These are phyloP conservation scores for Merops nubicus DNA, from an alignment of 2,113 vertebrate genomes.

Conservation along the genomic window DNA sequence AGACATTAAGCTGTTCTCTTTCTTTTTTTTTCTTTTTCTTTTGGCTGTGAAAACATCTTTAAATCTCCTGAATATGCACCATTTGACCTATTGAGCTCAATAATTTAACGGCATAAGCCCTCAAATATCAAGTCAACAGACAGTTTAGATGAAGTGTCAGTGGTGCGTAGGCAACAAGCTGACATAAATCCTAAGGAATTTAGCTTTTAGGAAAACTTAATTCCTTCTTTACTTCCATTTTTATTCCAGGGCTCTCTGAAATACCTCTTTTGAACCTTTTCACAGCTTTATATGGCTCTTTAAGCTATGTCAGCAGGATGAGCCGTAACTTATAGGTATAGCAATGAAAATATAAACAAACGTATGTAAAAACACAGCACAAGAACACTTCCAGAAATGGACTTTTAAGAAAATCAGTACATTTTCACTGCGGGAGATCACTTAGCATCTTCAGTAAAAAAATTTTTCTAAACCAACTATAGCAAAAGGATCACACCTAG, in stretches of 20 bases:
- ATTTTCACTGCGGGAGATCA: background rate
- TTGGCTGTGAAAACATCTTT: background rate
- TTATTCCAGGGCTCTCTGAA: background rate
- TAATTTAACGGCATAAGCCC: background rate
- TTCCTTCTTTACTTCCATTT: background rate
- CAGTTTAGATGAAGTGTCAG: background rate
- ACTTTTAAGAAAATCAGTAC: background rate
- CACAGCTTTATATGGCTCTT: background rate
- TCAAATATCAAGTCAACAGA: background rate
- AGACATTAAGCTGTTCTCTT: background rate
- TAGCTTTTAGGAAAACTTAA: background rate
- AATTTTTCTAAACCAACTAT: background rate
- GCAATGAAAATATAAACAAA: background rate
- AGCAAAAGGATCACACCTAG: background rate
- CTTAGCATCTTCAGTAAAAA: background rate
- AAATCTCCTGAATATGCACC: background rate
- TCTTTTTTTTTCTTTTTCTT: too few species aligned
- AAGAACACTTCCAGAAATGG: background rate
- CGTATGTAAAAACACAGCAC: background rate
- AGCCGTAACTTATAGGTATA: background rate
- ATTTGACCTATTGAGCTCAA: background rate
- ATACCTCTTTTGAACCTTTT: background rate
- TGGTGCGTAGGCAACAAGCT: background rate
- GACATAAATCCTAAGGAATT: slow-evolving; percentile 5
- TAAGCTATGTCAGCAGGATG: background rate